Evolutionary conservation across 2,888 invertebrate genomes (phyloP), one percentile per base, ranked within the genome.

Genomic region (Acleris literana): DNA sequence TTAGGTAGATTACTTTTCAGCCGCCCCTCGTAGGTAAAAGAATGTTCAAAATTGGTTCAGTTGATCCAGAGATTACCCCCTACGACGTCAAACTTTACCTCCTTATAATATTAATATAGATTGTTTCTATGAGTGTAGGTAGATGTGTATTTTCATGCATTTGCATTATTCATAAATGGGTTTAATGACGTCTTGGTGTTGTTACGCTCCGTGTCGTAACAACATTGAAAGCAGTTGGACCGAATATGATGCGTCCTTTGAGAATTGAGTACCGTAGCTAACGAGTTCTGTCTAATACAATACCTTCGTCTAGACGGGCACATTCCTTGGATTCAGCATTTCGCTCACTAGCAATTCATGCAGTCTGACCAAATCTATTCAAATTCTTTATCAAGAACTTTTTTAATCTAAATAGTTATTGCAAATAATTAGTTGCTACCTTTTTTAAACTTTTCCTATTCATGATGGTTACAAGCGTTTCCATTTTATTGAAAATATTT

Each of bases 191-290:
- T 2, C n/a, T 46, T 22, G 2, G 25, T 51, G 16, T n/a, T 46
- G 46, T 46, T 46, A 46, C n/a, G 46, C 7, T 29, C 56, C 16
- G 29, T 58, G 46, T 33, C 13, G 33, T 53, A 54, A 55, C 48
- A 49, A 56, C 51, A 65, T 65, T 52, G 56, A 61, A 46, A 61
- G 7, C 56, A 56, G 46, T 43, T 46, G 65, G 65, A 66, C 65
- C 65, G 61, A 56, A 57, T 51, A 61, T 66, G 60, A 65, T 61
- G 56, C 63, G 44, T 57, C 65, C 61, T 61, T 66, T 57, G 61
- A 46, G 61, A 18, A 49, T 43, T 51, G 44, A 33, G 33, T 51
- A 61, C 33, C 61, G 56, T 66, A 46, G 44, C 51, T 66, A 66
- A 66, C 56, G 39, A 61, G 65, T 52, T 66, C 49, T 44, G 61